phyloP scores from a whole-genome alignment of 2,797 vertebrate genomes.

The Cyprinodon diabolis region DNA sequence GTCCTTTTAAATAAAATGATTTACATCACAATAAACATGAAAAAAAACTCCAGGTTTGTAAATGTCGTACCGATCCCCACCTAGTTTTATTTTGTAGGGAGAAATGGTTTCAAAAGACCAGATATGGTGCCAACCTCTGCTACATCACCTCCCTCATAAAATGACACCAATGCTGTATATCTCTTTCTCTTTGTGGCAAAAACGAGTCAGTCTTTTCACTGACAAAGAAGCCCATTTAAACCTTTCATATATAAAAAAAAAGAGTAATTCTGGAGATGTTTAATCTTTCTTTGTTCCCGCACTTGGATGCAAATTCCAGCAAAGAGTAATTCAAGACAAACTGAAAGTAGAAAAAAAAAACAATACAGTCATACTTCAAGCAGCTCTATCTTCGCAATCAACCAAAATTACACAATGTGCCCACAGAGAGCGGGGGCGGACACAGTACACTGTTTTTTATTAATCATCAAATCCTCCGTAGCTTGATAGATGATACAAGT shows the following conservation, averaged over 20 bases:
- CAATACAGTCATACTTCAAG: slow-evolving; percentile 60
- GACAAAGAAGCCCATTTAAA: slow-evolving; percentile 29
- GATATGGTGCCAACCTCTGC: background rate
- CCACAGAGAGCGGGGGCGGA: slow-evolving; percentile 64
- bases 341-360: slow-evolving; percentile 39
- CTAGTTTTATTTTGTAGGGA: background rate
- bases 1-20: too few relatives aligned
- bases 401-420: slow-evolving; percentile 63
- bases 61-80: background rate
- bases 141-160: background rate
- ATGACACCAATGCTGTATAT: background rate
- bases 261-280: slow-evolving; percentile 47
- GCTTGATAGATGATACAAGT: slow-evolving; percentile 66
- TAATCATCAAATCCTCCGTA: slow-evolving; percentile 66
- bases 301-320: slow-evolving; percentile 47
- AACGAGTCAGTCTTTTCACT: slow-evolving; percentile 13
- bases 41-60: background rate
- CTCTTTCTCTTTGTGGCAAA: background rate
- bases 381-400: slow-evolving; percentile 57
- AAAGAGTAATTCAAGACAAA: slow-evolving; percentile 50
- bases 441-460: slow-evolving; percentile 65
- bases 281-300: slow-evolving; percentile 55
- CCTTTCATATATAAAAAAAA: slow-evolving; percentile 38
- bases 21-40: background rate
- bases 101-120: background rate